These are phyloP conservation scores for Danionella dracula DNA, from an alignment of 2,797 vertebrate genomes.

Conservation along the genomic window DNA sequence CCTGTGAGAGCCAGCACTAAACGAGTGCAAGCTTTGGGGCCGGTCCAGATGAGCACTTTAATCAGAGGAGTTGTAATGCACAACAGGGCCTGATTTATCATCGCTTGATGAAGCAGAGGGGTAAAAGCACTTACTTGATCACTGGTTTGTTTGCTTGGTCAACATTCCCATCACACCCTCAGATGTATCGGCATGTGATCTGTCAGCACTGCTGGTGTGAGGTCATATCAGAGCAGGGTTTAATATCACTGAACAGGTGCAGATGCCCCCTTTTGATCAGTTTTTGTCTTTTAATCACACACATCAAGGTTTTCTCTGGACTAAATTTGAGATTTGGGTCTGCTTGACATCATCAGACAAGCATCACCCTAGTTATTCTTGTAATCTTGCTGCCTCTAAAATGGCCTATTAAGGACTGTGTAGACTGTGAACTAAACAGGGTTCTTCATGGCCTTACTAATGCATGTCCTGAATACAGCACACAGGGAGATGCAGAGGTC, in stretches of 20 bases:
- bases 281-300: not conserved
- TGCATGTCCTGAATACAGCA: constrained; percentile 12
- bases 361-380: constrained; percentile 20
- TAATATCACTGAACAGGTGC: not conserved
- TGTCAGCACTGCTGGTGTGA: not conserved
- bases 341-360: constrained; percentile 15
- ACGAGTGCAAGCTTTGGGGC: constrained; percentile 55
- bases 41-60: constrained; percentile 69
- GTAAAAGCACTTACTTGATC: constrained; percentile 42
- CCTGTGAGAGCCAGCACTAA: constrained; percentile 44
- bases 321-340: constrained; percentile 2
- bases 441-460: constrained; percentile 34
- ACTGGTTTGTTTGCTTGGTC: constrained; percentile 34
- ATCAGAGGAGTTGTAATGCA: constrained; percentile 63
- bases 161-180: constrained; percentile 9
- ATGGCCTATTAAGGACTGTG: constrained; percentile 38
- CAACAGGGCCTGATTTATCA: constrained; percentile 58
- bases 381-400: constrained; percentile 31
- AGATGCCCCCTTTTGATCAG: not conserved
- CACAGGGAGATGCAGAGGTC: constrained; percentile 28
- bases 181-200: constrained; percentile 18
- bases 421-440: constrained; percentile 41
- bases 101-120: constrained; percentile 45
- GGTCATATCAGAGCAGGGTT: not conserved
- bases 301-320: not conserved